Evolutionary conservation across 30 jellyfish, hydroid and myxozoan genomes (phyloP).

Genomic region (Chrysaora quinquecirrha): DNA sequence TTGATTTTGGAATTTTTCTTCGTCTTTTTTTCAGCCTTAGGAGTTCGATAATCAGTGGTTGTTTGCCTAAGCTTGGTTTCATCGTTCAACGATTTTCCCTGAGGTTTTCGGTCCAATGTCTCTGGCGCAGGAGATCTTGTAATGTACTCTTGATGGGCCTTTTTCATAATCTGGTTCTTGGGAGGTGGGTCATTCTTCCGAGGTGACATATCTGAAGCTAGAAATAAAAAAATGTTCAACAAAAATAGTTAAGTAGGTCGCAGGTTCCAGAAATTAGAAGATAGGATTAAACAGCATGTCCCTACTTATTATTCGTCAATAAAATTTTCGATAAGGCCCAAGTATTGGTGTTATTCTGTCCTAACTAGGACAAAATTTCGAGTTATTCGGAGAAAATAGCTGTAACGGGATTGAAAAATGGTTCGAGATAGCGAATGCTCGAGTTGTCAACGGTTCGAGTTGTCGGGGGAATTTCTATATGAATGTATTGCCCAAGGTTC

Average conservation of each 20-base stretch:
- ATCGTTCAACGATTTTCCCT: neutral
- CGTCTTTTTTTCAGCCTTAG: neutral
- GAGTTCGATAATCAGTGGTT: neutral
- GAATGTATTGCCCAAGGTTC: no score
- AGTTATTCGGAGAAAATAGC: no score
- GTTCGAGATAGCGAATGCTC: no score
- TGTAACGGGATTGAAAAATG: neutral
- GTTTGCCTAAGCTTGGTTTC: no score
- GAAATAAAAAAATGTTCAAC: neutral
- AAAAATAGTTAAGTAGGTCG: neutral
- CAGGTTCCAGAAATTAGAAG: neutral
- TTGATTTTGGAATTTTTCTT: neutral
- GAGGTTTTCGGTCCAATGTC: neutral
- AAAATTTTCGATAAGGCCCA: neutral
- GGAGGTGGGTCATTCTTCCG: constrained; percentile 2
- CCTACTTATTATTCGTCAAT: neutral
- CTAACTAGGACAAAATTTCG: no score
- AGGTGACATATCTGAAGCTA: constrained; percentile 51
- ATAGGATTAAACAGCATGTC: no score
- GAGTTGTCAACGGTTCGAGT: neutral
- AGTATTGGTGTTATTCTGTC: neutral
- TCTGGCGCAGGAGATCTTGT: constrained; percentile 42
- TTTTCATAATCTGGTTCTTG: constrained; percentile 3
- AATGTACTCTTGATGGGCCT: constrained; percentile 36
- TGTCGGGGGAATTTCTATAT: no score